Base-by-base conservation (phyloP, 2,113 vertebrate species). In the Sinosuthora webbiana region DNA sequence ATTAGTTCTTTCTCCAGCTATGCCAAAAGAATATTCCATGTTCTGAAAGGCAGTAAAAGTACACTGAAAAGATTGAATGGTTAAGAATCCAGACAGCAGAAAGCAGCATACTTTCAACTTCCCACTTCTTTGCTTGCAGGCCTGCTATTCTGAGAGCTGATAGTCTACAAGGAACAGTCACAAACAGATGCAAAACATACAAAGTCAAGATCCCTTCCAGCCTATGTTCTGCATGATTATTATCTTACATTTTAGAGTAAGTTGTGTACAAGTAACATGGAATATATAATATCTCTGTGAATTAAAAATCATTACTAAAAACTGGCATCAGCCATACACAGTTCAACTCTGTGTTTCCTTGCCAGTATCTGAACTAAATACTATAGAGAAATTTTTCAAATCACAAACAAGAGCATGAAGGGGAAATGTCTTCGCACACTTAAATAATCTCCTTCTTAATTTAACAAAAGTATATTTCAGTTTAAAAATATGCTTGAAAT, bases 391-490 rank as follows among this genome's bases (percentile, higher is more conserved):
- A 17, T 23, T 79, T 82, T 82, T 82, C 49, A 84, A 67, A 92
- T 47, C 24, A 60, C n/a, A 31, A 67, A 28, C 3, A 63, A 41
- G 42, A 59, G 31, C 37, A 37, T 25, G 41, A 84, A 12, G 6
- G 23, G 11, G 2, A 84, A 92, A 74, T 92, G 24, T 11, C 28
- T 81, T 22, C 47, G 83, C 50, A 70, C 9, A 53, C 9, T 52
- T 83, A 77, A 94, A 92, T 31, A 11, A 49, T 88, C 90, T 94
- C 31, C 17, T 90, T 85, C 85, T 77, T 75, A 83, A 69, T 79
- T 88, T 69, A 68, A 22, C 25, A 39, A 89, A 93, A 50, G 41
- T n/a, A 30, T 73, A 39, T 28, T n/a, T 77, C 39, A 15, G 15
- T 83, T 81, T 80, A 28, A 95, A 94, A 79, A 53, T 18, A n/a